Evolutionary conservation across 2,797 vertebrate species (phyloP).

Genomic region (Onychomys arenicola): DNA sequence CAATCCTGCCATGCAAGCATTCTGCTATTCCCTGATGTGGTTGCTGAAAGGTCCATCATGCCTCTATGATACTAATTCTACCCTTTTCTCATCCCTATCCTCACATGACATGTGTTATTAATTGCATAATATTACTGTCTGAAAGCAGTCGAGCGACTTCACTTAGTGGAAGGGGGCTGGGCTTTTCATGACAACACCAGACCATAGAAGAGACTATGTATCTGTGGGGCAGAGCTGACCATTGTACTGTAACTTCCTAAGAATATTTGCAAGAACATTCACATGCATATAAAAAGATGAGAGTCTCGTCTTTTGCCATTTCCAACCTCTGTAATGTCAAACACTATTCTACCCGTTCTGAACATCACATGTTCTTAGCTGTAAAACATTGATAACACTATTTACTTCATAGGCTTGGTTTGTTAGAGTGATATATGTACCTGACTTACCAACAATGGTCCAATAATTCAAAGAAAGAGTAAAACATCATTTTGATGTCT

Average conservation of each 20-base stretch:
- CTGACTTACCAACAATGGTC: neutral
- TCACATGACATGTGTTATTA: neutral
- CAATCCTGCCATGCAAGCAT: neutral
- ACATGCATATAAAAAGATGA: neutral
- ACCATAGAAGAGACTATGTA: neutral
- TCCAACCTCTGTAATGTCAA: neutral
- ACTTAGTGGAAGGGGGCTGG: neutral
- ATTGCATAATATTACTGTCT: neutral
- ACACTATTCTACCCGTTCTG: neutral
- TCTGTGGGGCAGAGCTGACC: neutral
- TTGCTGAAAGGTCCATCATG: neutral
- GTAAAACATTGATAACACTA: neutral
- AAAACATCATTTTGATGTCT: constrained; percentile 14
- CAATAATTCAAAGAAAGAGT: neutral
- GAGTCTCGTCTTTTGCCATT: neutral
- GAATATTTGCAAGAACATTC: neutral
- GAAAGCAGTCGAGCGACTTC: neutral
- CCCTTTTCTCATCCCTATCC: neutral
- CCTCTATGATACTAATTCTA: neutral
- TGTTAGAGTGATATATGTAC: neutral
- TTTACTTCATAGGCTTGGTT: neutral
- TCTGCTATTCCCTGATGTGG: neutral
- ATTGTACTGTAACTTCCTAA: neutral
- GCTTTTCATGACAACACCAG: neutral
- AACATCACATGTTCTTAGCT: neutral